Percentiles rank a stretch among this genome's conserved stretches.
phyloP scores from a whole-genome alignment of 2,888 invertebrate species.

The Biston stratarius region DNA sequence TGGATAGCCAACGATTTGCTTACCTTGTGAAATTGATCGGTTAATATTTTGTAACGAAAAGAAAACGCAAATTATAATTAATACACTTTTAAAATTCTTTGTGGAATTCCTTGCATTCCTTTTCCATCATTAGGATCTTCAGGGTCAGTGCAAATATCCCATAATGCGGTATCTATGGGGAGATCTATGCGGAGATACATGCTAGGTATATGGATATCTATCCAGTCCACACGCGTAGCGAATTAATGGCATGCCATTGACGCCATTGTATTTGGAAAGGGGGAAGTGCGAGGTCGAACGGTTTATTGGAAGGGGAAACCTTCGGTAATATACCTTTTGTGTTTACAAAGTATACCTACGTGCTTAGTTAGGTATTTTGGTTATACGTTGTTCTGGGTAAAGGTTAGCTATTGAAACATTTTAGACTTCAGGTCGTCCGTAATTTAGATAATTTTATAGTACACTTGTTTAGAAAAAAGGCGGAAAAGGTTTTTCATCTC shows the following conservation, averaged over 20 bases:
- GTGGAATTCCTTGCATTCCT: too few species aligned
- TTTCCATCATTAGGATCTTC: too few species aligned
- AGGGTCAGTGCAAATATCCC: background rate
- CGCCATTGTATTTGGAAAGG: conserved; percentile 39
- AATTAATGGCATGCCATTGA: conserved; percentile 26
- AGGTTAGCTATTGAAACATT: background rate
- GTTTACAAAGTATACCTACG: conserved; percentile 18
- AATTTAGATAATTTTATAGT: too few species aligned
- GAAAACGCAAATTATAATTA: too few species aligned
- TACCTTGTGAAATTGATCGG: too few species aligned
- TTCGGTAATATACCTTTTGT: conserved; percentile 18
- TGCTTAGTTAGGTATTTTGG: background rate
- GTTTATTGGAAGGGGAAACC: conserved; percentile 22
- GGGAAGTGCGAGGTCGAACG: conserved; percentile 34
- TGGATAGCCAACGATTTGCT: too few species aligned
- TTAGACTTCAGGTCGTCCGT: too few species aligned
- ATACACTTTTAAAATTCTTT: too few species aligned
- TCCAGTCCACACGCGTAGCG: conserved; percentile 18
- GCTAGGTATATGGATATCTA: background rate
- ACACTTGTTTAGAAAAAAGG: too few species aligned
- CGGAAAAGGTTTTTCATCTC: too few species aligned
- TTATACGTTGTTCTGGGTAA: background rate
- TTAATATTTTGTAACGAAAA: too few species aligned
- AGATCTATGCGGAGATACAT: too few species aligned
- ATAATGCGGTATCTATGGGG: background rate